Conservation (phyloP, 2,888 invertebrate species). For the Cancer borealis region DNA sequence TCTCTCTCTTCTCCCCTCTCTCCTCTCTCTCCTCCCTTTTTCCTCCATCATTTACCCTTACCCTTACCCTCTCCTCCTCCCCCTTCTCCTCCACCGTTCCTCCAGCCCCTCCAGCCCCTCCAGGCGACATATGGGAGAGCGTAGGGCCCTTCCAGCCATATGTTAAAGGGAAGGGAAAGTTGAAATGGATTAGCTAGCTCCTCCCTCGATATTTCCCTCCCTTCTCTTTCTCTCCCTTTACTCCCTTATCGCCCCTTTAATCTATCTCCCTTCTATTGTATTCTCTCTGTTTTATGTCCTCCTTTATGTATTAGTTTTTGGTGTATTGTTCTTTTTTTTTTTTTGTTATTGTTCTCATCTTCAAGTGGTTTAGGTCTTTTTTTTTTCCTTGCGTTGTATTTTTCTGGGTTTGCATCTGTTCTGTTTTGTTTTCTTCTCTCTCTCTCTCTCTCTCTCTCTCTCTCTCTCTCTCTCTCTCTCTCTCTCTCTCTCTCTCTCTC, state of each 20-base stretch:
- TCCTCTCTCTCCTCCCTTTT: neutral
- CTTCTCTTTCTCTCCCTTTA: neutral
- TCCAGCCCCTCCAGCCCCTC: neutral
- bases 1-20: neutral
- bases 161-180: slow-evolving; percentile 37
- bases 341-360: neutral
- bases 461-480: slow-evolving; percentile 18
- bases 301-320: neutral
- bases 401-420: neutral
- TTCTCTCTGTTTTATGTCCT: slow-evolving; percentile 23
- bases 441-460: slow-evolving; percentile 37
- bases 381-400: neutral
- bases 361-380: neutral
- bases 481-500: neutral
- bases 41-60: neutral
- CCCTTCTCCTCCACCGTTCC: neutral
- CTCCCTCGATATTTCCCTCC: neutral
- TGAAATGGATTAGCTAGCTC: slow-evolving; percentile 16
- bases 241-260: neutral
- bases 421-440: neutral
- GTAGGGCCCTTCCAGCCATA: slow-evolving; percentile 20
- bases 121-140: neutral
- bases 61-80: too few relatives aligned
- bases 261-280: neutral
- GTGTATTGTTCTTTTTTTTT: neutral